Percentiles rank a stretch among this genome's conserved stretches.
phyloP scores from a whole-genome alignment of 2,113 vertebrate genomes.

The Entelurus aequoreus region DNA sequence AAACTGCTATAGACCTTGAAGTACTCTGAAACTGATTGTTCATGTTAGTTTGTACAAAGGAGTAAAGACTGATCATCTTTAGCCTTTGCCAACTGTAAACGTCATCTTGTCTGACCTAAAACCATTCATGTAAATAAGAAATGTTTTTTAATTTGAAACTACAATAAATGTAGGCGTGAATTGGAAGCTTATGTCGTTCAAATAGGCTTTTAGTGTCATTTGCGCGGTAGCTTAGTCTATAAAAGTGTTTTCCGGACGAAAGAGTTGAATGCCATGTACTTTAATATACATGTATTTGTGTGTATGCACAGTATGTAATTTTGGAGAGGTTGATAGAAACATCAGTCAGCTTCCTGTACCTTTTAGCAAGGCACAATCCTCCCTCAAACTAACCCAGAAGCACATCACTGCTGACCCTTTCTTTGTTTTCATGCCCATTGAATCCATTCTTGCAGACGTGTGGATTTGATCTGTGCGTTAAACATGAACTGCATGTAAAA shows the following conservation, averaged over 20 bases:
- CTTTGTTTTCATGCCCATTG: background rate
- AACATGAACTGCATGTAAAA: background rate
- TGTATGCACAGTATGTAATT: no score
- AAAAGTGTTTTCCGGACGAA: background rate
- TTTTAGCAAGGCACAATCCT: background rate
- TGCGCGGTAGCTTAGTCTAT: background rate
- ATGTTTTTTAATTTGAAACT: background rate
- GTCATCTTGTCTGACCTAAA: background rate
- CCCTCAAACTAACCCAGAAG: background rate
- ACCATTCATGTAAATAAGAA: background rate
- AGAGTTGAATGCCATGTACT: background rate
- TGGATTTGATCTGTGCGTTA: background rate
- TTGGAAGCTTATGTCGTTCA: background rate
- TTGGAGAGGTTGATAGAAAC: no score
- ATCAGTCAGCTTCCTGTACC: background rate
- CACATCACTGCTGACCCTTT: background rate
- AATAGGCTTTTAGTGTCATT: background rate
- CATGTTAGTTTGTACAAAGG: no score
- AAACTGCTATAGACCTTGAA: no score
- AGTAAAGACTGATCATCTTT: background rate
- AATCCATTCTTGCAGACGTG: background rate
- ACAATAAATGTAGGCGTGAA: background rate
- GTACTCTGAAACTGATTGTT: no score
- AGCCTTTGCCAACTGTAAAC: background rate
- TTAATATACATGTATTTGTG: no score